A percentile compares a stretch with the other conserved stretches of the same genome.
These are phyloP conservation scores for Drosophila nr. perissopoda DNA, from an alignment of 2,888 invertebrate genomes.

Conservation along the genomic window DNA sequence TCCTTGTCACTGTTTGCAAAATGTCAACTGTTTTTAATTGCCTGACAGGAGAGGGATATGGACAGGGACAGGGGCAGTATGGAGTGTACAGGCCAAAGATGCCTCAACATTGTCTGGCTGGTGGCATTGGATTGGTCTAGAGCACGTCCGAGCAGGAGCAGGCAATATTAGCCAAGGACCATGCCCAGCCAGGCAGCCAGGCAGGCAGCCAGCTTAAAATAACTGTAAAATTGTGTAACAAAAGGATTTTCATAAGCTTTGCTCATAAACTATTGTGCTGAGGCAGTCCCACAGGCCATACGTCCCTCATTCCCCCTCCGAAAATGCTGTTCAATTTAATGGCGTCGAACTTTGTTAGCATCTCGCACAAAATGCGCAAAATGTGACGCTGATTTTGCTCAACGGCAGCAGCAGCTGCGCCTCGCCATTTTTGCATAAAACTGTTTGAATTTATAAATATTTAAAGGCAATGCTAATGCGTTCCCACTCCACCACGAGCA, in stretches of 20 bases:
- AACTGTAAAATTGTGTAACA: conserved; percentile 79
- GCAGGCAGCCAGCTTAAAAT: conserved; percentile 59
- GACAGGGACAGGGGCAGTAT: background rate
- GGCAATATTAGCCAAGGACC: conserved; percentile 63
- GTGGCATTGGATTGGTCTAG: conserved; percentile 19
- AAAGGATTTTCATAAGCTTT: conserved; percentile 79
- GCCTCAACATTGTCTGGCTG: conserved; percentile 62
- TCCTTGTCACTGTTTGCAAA: conserved; percentile 67
- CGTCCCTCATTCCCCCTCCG: background rate
- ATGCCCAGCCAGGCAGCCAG: background rate
- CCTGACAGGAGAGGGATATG: conserved; percentile 57
- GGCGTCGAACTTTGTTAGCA: conserved; percentile 65
- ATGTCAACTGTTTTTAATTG: conserved; percentile 80
- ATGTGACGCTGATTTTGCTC: conserved; percentile 47
- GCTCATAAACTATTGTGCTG: conserved; percentile 74
- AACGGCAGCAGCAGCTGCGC: conserved; percentile 30
- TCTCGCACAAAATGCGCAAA: conserved; percentile 50
- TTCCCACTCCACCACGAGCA: conserved; percentile 2
- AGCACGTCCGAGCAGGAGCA: conserved; percentile 59
- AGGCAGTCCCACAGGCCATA: conserved; percentile 1
- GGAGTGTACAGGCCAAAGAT: conserved; percentile 21
- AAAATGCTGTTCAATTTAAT: conserved; percentile 62
- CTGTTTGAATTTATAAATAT: conserved; percentile 65
- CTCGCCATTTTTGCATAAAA: conserved; percentile 55
- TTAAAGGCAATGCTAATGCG: conserved; percentile 61